Base-by-base conservation (phyloP, 2,888 invertebrate species). In the Pollenia amentaria region DNA sequence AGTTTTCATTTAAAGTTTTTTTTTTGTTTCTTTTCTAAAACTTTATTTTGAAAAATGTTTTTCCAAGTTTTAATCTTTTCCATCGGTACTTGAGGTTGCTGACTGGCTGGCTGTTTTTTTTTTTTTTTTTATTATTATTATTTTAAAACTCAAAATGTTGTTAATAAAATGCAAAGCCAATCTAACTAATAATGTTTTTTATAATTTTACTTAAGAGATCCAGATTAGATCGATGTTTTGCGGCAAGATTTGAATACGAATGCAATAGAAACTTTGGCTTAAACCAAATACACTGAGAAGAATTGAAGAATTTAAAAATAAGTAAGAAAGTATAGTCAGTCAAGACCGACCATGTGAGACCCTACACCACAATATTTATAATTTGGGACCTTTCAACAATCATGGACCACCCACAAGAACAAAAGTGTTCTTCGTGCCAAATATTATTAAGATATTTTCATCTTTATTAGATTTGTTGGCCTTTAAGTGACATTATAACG, bases 191-290 rank as follows among this genome's bases (percentile, higher is more conserved):
- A n/a, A 60, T 60, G 14, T n/a, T 11, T 60, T 18, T 77, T 78
- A 40, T 57, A 8, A 7, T 55, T 21, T 57, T 48, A 9, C 57
- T 78, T n/a, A 8, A 1, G 14, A 85, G 65, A 64, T 80, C 76
- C 51, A 76, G 85, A 85, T 85, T 57, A 80, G 18, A 84, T 84
- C 62, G 42, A 48, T 16, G 38, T 11, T 55, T 77, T 62, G 18
- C 8, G 64, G n/a, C 57, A 65, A 70, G 64, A 48, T 70, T 44
- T 57, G 11, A 21, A 7, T 21, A 44, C 42, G 2, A 53, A n/a
- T 21, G 29, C 4, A 48, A 60, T 14, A 48, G 3, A 73, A 73
- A 21, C 18, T 65, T 18, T 21, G 16, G 40, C 46, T 65, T 65
- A 6, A 14, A 40, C 16, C 11, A 2, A 42, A 11, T 16, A 40